These are phyloP conservation scores for Caenorhabditis zanzibari DNA, from an alignment of 2,888 invertebrate species.

Conservation along the genomic window DNA sequence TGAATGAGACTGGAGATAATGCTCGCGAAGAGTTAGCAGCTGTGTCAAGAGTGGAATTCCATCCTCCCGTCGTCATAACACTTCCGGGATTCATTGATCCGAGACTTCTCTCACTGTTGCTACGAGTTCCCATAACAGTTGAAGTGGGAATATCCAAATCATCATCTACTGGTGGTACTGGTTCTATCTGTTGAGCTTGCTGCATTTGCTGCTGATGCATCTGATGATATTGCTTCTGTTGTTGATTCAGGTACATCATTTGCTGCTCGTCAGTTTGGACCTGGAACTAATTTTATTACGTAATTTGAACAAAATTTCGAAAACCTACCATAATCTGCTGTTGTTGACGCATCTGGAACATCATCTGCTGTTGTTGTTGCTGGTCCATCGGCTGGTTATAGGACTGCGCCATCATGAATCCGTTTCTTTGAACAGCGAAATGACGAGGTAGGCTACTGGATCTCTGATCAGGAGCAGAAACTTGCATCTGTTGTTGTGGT, in stretches of 20 bases:
- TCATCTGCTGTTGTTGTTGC: conserved; percentile 44
- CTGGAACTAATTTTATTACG: conserved; percentile 1
- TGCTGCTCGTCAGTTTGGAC: conserved; percentile 43
- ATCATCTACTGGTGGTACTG: conserved; percentile 14
- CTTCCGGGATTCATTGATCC: conserved; percentile 61
- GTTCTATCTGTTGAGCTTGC: conserved; percentile 2
- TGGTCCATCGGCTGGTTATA: conserved; percentile 39
- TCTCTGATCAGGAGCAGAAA: conserved; percentile 45
- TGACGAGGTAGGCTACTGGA: conserved; percentile 69
- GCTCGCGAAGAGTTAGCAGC: conserved; percentile 74
- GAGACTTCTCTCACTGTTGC: conserved; percentile 66
- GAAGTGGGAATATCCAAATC: conserved; percentile 61
- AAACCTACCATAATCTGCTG: conserved; percentile 38
- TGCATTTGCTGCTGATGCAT: conserved; percentile 7
- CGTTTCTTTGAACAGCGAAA: conserved; percentile 40
- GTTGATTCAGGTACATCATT: conserved; percentile 16
- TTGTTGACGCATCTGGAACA: conserved; percentile 34
- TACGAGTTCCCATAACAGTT: conserved; percentile 70
- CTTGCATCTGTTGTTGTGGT: conserved; percentile 25
- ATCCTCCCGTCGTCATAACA: conserved; percentile 65
- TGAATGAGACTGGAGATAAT: conserved; percentile 76
- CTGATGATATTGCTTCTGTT: conserved; percentile 19
- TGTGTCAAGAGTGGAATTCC: conserved; percentile 72
- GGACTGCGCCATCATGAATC: conserved; percentile 48
- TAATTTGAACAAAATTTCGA: neutral